Base-by-base conservation (phyloP, 1,140 invertebrate species). In the Cataglyphis hispanica region DNA sequence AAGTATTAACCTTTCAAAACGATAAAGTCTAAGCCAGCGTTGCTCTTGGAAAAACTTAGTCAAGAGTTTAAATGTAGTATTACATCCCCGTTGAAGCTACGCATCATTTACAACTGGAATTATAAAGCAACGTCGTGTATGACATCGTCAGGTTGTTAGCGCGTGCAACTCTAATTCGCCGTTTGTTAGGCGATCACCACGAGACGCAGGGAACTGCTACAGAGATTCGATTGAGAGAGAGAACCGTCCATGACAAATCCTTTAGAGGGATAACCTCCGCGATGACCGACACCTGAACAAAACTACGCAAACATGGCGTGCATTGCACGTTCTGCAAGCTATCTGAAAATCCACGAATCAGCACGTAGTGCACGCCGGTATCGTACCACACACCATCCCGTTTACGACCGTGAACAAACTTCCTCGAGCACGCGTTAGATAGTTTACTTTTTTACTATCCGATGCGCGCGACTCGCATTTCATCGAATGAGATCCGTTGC, bases 291-390 rank as follows among this genome's bases (percentile, higher is more conserved):
- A 19, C 56, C 78, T 72, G 66, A 43, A 19, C 50, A 19, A n/a
- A 84, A 80, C 22, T 83, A 56, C 61, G 46, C 3, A 60, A 58
- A 87, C 67, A 72, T 61, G 10, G n/a, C 31, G 40, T 6, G 34
- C 1, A 46, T 13, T 50, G 74, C 43, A 37, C 34, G 11, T 50
- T 50, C 7, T 25, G n/a, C 75, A 67, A 81, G 40, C 27, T 58
- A 56, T 86, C 46, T 77, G 7, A 61, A 78, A 78, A 88, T 43
- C 13, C 22, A 88, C 50, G 56, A 85, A 85, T 84, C 84, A 66
- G 66, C 81, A 85, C 40, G 53, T 69, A 69, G 2, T 40, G 13
- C 56, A 75, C 1, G 19, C 58, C 58, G 34, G 3, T 25, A n/a
- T 25, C 8, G 37, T 40, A 8, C 16, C 3, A 16, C 13, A 16